These are phyloP conservation scores for Tinea semifulvella DNA, from an alignment of 2,888 invertebrate genomes.

Conservation along the genomic window DNA sequence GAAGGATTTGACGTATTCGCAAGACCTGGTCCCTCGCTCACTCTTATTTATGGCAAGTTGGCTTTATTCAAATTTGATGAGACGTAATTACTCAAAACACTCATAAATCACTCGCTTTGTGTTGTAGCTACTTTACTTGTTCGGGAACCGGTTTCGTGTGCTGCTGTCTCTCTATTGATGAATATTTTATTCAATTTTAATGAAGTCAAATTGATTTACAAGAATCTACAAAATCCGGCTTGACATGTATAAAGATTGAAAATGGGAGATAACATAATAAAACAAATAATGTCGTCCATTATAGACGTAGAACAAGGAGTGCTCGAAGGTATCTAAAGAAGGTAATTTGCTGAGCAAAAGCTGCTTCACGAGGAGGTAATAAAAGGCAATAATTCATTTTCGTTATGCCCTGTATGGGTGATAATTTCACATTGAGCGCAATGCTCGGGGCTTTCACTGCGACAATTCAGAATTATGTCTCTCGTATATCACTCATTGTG, in stretches of 20 bases:
- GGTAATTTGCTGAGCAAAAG: slow-evolving; percentile 37
- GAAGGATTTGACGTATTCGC: slow-evolving; percentile 53
- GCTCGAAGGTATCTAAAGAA: slow-evolving; percentile 21
- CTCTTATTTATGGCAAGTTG: slow-evolving; percentile 53
- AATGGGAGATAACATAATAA: background rate
- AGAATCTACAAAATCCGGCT: background rate
- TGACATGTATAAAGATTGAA: slow-evolving; percentile 5
- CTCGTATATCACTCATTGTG: slow-evolving; percentile 66
- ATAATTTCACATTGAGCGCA: slow-evolving; percentile 58
- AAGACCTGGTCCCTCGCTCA: slow-evolving; percentile 37
- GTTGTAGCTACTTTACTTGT: slow-evolving; percentile 39
- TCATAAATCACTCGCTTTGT: slow-evolving; percentile 59
- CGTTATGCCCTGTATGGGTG: slow-evolving; percentile 62
- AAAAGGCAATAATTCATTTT: slow-evolving; percentile 64
- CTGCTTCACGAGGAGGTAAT: slow-evolving; percentile 36
- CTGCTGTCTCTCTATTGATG: slow-evolving; percentile 25
- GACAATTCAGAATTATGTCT: slow-evolving; percentile 61
- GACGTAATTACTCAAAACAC: slow-evolving; percentile 63
- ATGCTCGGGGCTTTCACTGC: slow-evolving; percentile 38
- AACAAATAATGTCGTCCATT: slow-evolving; percentile 4
- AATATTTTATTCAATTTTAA: slow-evolving; percentile 36
- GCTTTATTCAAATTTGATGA: slow-evolving; percentile 65
- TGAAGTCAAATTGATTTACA: slow-evolving; percentile 29
- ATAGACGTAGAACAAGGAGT: background rate
- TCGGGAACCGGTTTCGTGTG: slow-evolving; percentile 31